A percentile compares a stretch with the other conserved stretches of the same genome.
Evolutionary conservation across 2,113 vertebrate species (phyloP).

Genomic region (Protobothrops flavoviridis): DNA sequence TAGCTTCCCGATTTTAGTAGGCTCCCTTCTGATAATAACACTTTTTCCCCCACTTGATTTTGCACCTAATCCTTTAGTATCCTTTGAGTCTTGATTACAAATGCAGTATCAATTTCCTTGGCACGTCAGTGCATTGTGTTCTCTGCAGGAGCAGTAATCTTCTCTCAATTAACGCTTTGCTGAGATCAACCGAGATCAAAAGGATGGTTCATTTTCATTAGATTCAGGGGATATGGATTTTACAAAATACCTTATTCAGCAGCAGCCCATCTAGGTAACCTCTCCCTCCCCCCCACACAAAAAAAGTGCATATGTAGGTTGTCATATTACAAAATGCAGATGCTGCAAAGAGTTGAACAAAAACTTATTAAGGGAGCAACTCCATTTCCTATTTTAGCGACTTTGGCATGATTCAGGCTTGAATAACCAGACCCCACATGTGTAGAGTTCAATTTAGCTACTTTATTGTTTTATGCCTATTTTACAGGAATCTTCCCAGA

Average conservation of each 20-base stretch:
- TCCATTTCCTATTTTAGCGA: not conserved
- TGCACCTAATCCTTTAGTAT: constrained; percentile 32
- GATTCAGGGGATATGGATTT: not conserved
- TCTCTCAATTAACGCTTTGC: constrained; percentile 34
- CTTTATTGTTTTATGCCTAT: not conserved
- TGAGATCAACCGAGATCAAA: constrained; percentile 36
- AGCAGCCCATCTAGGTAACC: not conserved
- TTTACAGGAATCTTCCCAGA: not conserved
- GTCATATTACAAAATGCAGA: not conserved
- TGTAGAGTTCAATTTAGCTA: not conserved
- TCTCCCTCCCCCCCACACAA: not conserved
- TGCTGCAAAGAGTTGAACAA: not conserved
- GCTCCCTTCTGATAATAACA: constrained; percentile 24
- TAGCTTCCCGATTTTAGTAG: constrained; percentile 19
- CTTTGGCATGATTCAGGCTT: not conserved
- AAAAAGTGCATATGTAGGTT: not conserved
- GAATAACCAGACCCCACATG: not conserved
- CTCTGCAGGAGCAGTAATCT: constrained; percentile 30
- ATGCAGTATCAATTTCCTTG: constrained; percentile 30
- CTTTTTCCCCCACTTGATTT: constrained; percentile 21
- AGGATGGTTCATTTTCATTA: not conserved
- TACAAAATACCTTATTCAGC: constrained; percentile 5
- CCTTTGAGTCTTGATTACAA: constrained; percentile 46
- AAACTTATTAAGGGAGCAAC: not conserved
- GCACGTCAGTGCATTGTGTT: constrained; percentile 21